phyloP scores from a whole-genome alignment of 1,140 invertebrate species.

The Macrocentrus cingulum region DNA sequence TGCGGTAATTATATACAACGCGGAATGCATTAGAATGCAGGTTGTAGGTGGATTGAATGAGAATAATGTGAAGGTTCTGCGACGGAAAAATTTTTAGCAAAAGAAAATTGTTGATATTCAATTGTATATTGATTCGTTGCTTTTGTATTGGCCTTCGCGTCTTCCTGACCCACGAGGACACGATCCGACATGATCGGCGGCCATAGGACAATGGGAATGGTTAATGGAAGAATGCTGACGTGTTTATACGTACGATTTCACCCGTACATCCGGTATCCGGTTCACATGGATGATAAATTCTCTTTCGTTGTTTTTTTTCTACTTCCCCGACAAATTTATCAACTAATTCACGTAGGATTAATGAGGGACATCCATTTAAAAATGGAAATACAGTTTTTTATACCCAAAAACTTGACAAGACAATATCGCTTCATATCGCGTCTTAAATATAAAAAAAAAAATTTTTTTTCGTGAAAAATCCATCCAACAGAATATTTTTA shows the following conservation, averaged over 20 bases:
- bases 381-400: no score
- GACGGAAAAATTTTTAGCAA: not conserved
- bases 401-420: no score
- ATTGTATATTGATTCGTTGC: not conserved
- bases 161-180: conserved; percentile 5
- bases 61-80: not conserved
- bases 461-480: no score
- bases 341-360: not conserved
- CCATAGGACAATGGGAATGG: conserved; percentile 8
- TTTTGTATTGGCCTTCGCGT: not conserved
- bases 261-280: conserved; percentile 41
- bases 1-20: conserved; percentile 31
- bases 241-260: conserved; percentile 16
- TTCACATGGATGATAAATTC: conserved; percentile 27
- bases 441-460: no score
- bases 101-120: not conserved
- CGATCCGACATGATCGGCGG: not conserved
- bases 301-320: no score
- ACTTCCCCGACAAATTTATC: no score
- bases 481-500: no score
- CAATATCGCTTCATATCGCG: no score
- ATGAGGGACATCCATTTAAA: no score
- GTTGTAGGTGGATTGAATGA: conserved; percentile 30
- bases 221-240: conserved; percentile 14
- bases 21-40: conserved; percentile 7